Conservation (phyloP, 2,113 vertebrate genomes). For the Orientallactaga bullata region DNA sequence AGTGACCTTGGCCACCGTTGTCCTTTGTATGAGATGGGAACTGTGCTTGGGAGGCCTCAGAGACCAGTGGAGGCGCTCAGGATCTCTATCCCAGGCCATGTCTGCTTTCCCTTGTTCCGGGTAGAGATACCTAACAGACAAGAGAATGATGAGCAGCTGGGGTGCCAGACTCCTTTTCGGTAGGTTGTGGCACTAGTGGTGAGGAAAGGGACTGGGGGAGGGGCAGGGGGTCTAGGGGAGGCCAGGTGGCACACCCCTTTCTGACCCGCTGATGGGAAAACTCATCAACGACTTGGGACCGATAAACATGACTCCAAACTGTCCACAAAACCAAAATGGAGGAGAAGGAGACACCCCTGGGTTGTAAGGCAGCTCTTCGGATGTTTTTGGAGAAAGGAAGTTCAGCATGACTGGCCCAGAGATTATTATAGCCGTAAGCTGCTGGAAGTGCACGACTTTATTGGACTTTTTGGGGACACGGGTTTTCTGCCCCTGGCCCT, state of each 20-base stretch:
- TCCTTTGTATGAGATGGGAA: background rate
- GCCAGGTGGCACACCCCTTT: background rate
- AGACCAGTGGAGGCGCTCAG: background rate
- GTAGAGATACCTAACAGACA: background rate
- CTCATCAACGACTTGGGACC: background rate
- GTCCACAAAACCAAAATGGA: background rate
- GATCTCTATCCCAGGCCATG: rapidly evolving
- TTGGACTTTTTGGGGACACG: rapidly evolving
- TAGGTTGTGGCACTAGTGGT: background rate
- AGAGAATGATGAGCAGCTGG: background rate
- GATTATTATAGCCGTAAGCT: background rate
- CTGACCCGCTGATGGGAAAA: background rate
- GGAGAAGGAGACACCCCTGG: background rate
- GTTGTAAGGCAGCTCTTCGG: background rate
- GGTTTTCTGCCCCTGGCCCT: background rate
- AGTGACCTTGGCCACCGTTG: background rate
- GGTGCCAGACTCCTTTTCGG: background rate
- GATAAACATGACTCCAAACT: rapidly evolving
- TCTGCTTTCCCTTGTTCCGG: background rate
- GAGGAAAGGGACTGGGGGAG: background rate
- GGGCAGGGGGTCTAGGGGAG: background rate
- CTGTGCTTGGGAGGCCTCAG: background rate
- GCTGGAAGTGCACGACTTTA: too few relatives aligned
- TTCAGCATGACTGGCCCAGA: background rate
- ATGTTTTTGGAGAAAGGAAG: background rate